Conservation (phyloP, 2,113 vertebrate genomes). For the Gymnobelideus leadbeateri region DNA sequence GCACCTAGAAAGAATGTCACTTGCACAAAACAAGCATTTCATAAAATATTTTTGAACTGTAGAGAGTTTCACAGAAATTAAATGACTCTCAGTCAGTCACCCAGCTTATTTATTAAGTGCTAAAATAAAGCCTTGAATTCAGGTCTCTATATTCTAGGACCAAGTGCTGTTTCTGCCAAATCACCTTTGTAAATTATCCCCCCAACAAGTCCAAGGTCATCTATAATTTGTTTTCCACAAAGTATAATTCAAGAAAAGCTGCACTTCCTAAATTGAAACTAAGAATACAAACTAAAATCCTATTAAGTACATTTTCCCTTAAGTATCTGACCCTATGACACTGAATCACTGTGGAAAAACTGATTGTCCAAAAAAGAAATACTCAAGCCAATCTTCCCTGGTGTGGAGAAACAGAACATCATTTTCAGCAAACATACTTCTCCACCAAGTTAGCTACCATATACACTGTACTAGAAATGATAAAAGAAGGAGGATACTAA, state of each 20-base stretch:
- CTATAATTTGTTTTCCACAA: not conserved
- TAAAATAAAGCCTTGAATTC: not conserved
- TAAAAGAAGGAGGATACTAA: slow-evolving; percentile 14
- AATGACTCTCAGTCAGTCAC: not conserved
- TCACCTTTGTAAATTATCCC: not conserved
- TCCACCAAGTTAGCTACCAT: slow-evolving; percentile 4
- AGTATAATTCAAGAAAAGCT: slow-evolving; percentile 31
- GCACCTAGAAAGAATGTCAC: slow-evolving; percentile 16
- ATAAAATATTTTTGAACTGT: not conserved
- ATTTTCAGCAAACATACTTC: not conserved
- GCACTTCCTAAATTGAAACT: slow-evolving; percentile 57
- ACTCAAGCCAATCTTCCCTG: slow-evolving; percentile 16
- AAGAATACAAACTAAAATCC: slow-evolving; percentile 16
- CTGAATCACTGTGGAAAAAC: slow-evolving; percentile 51
- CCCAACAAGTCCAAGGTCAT: not conserved
- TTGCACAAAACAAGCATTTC: not conserved
- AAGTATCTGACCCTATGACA: slow-evolving; percentile 26
- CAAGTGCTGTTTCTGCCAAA: not conserved
- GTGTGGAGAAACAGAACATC: not conserved
- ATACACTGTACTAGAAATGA: slow-evolving; percentile 7
- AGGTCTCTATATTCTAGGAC: not conserved
- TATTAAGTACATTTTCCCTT: not conserved
- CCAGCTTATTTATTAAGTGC: not conserved
- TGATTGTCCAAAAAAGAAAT: slow-evolving; percentile 31
- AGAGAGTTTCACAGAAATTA: not conserved